Base-by-base conservation (phyloP, 2,888 invertebrate species). In the Papilio gigon region DNA sequence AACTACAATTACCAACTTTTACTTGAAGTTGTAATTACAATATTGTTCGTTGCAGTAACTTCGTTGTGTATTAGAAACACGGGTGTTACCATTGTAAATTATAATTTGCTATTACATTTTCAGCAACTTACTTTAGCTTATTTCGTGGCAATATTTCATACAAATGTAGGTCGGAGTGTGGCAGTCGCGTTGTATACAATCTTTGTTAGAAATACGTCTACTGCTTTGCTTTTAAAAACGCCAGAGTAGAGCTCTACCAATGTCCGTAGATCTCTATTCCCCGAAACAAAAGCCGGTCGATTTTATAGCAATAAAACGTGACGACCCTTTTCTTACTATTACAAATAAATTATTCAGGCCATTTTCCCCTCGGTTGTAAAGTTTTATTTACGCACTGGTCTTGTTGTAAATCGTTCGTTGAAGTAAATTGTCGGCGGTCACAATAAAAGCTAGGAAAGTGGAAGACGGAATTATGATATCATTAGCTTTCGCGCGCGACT, bases 381-480 rank as follows among this genome's bases (percentile, higher is more conserved):
- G 65, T 65, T 50, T 65, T 68, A 71, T 71, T 72, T 70, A 70
- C 60, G 60, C 37, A 61, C 60, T 50, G 60, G 50, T 50, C 60
- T 67, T 61, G 67, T 61, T 70, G 69, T 73, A 74, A 74, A 74
- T 71, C 70, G 71, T 71, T 67, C 70, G 67, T 66, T 42, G 65
- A 70, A 62, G 72, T 74, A 73, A 74, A 73, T 71, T 72, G 74
- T 73, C 72, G 69, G 58, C 70, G 67, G 73, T 68, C 65, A 72
- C 71, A 73, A 73, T 73, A 71, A 74, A 73, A 73, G 65, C 22
- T 40, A 17, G 12, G 12, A 20, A 37, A 40, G 8, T 53, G 40
- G n/a, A 40, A 63, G 37, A 30, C n/a, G 9, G 53, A 30, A 56
- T 27, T 56, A 30, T 56, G 30, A 56, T 56, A 42, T 17, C 17